Base-by-base conservation (phyloP, 1,140 invertebrate genomes). In the Neodiprion lecontei region DNA sequence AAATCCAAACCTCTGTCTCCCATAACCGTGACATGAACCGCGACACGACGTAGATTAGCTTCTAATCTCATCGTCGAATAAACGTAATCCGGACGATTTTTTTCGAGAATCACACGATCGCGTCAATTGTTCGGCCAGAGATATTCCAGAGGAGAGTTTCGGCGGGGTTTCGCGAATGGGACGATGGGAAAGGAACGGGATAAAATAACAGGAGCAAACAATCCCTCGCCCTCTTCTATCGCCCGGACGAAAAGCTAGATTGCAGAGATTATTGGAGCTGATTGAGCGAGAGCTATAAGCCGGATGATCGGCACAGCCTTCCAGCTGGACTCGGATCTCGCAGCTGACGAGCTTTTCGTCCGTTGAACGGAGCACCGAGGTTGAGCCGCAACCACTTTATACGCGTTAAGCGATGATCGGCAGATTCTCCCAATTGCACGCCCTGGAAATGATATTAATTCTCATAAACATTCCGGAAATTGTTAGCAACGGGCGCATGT, bases 381-480 rank as follows among this genome's bases (percentile, higher is more conserved):
- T 67, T 73, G 47, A 9, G 66, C 48, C 28, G 50, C 21, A 3
- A 5, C 28, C 28, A 66, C 70, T 61, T 10, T 72, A 14, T 72
- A 72, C 53, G 9, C 9, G 9, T 50, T 53, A 14, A 69, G 40
- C 67, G 12, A 10, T 69, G 67, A 69, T 69, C 17, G 21, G 67
- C 17, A 69, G 17, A 21, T 47, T 12, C 23, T 69, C 78, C 79
- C 80, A 80, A 83, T 80, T 80, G 79, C 75, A 72, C 75, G 40
- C 67, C 77, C 72, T 77, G 76, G 77, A 79, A 81, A 81, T 80
- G 80, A 78, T 79, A 80, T 82, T 82, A 82, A 74, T 74, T 70
- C 78, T 81, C 79, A 76, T 82, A 79, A 79, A 81, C 79, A 83
- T 79, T 79, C 77, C 70, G 50, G 76, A 75, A 84, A 76, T 75